A percentile compares a stretch with the other conserved stretches of the same genome.
Conservation (phyloP, 1,140 invertebrate species). For the Tetramorium simillimum region DNA sequence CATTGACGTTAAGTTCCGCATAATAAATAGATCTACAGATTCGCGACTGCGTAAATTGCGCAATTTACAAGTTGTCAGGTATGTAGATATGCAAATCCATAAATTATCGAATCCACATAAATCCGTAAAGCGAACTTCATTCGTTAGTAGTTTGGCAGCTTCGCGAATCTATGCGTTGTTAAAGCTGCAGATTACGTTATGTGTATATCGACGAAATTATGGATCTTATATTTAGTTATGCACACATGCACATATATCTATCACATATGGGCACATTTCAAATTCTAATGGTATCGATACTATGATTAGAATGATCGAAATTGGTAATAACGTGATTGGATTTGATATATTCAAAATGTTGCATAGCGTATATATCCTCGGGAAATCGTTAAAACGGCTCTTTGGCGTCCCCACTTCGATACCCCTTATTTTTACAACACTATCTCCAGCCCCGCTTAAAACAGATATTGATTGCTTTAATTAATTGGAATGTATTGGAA, state of each 20-base stretch:
- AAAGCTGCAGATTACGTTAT: constrained; percentile 16
- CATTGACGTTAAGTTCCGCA: background rate
- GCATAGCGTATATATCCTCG: background rate
- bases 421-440: background rate
- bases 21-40: background rate
- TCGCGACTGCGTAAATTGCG: background rate
- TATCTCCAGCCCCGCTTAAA: background rate
- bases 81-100: constrained; percentile 8
- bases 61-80: background rate
- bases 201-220: constrained; percentile 19
- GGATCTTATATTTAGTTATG: constrained; percentile 26
- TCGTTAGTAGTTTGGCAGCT: constrained; percentile 46
- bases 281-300: background rate
- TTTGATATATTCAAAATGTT: background rate
- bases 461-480: constrained; percentile 36
- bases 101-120: constrained; percentile 38
- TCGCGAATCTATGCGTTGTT: constrained; percentile 29
- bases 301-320: background rate
- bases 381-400: background rate
- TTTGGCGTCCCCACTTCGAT: background rate
- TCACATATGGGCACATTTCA: background rate
- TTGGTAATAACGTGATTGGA: background rate
- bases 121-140: constrained; percentile 38
- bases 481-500: constrained; percentile 51
- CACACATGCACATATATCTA: too few species aligned